A percentile compares a stretch with the other conserved stretches of the same genome.
Conservation (phyloP, 2,888 invertebrate genomes). For the Podabrus alpinus region DNA sequence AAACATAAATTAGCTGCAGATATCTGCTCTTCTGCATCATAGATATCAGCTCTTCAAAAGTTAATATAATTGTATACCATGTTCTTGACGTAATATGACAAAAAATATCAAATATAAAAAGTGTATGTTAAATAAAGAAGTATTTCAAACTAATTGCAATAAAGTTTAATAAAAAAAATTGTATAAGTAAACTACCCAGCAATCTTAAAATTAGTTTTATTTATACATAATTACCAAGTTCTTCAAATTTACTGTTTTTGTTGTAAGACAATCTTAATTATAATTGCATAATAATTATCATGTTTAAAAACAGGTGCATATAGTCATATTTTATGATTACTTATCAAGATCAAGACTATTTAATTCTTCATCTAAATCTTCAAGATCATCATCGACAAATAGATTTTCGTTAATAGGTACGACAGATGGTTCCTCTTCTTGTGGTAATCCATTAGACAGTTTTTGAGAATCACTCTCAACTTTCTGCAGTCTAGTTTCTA, state of each 20-base stretch:
- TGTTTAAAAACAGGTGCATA: neutral
- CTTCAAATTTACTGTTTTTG: neutral
- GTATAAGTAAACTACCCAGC: neutral
- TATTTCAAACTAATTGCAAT: neutral
- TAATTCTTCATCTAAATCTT: slow-evolving; percentile 79
- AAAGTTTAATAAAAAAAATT: neutral
- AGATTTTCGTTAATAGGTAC: slow-evolving; percentile 91
- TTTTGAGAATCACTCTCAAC: neutral
- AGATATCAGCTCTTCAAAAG: too few relatives aligned
- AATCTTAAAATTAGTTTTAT: slow-evolving; percentile 1
- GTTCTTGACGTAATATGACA: too few relatives aligned
- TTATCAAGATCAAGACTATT: slow-evolving; percentile 78
- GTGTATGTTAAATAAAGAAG: neutral
- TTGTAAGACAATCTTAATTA: neutral
- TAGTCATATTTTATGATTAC: slow-evolving; percentile 42
- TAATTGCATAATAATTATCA: neutral
- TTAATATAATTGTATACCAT: too few relatives aligned
- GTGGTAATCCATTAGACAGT: slow-evolving; percentile 11
- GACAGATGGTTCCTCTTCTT: slow-evolving; percentile 59
- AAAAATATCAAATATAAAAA: neutral
- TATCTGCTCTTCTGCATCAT: too few relatives aligned
- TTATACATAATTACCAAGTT: neutral
- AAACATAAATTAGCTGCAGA: too few relatives aligned
- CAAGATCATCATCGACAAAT: slow-evolving; percentile 85
- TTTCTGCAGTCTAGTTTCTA: slow-evolving; percentile 62